Conservation (phyloP, 2,797 vertebrate species). For the Parauchenoglanis ngamensis region DNA sequence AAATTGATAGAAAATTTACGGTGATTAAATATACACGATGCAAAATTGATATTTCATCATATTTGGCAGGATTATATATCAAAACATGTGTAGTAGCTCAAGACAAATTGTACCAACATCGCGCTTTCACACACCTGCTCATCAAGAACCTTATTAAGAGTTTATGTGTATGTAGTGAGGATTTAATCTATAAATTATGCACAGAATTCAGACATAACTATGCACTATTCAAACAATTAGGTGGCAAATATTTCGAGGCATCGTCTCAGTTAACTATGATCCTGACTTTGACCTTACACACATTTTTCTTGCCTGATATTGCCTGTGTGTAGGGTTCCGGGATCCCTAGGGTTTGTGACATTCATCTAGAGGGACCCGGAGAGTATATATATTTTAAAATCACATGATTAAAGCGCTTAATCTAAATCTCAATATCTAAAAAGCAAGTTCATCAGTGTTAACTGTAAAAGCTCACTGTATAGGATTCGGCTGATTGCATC, state of each 20-base stretch:
- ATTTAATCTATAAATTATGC: background rate
- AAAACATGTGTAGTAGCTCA: background rate
- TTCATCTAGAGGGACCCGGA: background rate
- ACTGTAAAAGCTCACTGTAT: background rate
- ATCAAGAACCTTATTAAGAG: background rate
- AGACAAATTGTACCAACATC: background rate
- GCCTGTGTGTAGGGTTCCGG: background rate
- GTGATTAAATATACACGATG: conserved; percentile 27
- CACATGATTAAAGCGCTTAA: background rate
- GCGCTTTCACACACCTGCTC: too few species aligned
- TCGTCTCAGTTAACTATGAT: background rate
- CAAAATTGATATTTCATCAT: conserved; percentile 17
- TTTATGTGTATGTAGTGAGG: background rate
- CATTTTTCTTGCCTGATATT: background rate
- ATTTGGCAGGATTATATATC: background rate
- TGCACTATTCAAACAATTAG: background rate
- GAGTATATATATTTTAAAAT: background rate
- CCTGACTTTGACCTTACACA: background rate
- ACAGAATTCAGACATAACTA: background rate
- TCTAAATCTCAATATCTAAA: background rate
- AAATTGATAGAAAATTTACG: conserved; percentile 27
- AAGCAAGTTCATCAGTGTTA: background rate
- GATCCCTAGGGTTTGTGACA: background rate
- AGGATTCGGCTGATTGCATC: too few species aligned
- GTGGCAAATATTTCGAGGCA: background rate